Conservation (phyloP, 2,888 invertebrate genomes). For the Limnephilus auricula region DNA sequence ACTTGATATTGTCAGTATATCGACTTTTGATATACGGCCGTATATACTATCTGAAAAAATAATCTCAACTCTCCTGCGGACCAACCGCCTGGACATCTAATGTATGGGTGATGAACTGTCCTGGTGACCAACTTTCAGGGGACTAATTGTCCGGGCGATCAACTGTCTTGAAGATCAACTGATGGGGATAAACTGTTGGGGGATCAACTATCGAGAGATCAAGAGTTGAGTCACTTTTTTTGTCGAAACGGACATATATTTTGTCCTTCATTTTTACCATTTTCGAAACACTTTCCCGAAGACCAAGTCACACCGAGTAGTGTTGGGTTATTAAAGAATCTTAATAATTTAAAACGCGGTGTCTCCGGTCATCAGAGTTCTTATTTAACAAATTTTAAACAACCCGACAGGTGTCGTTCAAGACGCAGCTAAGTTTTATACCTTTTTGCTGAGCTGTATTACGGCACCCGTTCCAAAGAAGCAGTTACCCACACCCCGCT, state of each 20-base stretch:
- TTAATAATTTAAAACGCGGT: constrained; percentile 53
- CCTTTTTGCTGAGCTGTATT: not conserved
- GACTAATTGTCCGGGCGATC: too few species aligned
- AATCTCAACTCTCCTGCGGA: too few species aligned
- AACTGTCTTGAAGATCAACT: too few species aligned
- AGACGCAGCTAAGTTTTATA: constrained; percentile 1
- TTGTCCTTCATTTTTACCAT: not conserved
- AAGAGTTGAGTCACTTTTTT: too few species aligned
- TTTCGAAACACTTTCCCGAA: not conserved
- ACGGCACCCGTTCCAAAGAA: not conserved
- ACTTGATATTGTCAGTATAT: too few species aligned
- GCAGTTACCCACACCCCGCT: not conserved
- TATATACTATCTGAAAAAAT: too few species aligned
- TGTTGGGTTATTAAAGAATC: constrained; percentile 13
- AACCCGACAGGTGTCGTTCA: constrained; percentile 31
- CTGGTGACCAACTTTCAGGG: too few species aligned
- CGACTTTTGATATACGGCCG: too few species aligned
- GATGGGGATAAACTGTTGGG: too few species aligned
- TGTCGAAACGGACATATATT: not conserved
- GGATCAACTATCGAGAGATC: too few species aligned
- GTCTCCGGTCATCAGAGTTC: constrained; percentile 42
- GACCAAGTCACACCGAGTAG: not conserved
- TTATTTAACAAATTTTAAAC: constrained; percentile 52
- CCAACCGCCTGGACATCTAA: too few species aligned
- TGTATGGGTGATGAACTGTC: too few species aligned